Evolutionary conservation across 2,797 vertebrate genomes (phyloP).

Genomic region (Myotis pilosus): DNA sequence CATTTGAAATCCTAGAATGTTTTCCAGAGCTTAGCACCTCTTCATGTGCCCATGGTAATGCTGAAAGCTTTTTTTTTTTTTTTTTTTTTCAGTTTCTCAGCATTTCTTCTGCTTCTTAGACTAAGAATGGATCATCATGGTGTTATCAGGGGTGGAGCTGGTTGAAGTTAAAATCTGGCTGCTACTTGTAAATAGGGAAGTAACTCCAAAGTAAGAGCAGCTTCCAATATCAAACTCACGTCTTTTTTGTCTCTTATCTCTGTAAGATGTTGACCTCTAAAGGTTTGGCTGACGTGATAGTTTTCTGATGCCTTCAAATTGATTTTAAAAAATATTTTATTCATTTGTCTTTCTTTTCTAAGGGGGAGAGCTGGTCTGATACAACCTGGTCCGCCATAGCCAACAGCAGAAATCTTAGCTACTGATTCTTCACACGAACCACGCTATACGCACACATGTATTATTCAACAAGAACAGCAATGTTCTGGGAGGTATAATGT

Average conservation of each 20-base stretch:
- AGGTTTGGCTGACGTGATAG: neutral
- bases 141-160: neutral
- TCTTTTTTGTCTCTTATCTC: neutral
- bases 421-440: neutral
- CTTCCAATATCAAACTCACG: neutral
- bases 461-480: neutral
- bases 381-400: neutral
- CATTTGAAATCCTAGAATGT: neutral
- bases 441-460: neutral
- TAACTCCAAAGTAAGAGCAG: neutral
- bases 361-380: neutral
- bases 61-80: neutral
- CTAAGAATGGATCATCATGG: neutral
- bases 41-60: neutral
- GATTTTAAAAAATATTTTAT: neutral
- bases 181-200: neutral
- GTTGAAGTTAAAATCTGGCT: neutral
- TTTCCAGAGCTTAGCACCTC: neutral
- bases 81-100: neutral
- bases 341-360: neutral
- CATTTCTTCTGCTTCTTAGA: neutral
- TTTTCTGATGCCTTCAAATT: neutral
- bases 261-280: neutral
- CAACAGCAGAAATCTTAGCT: neutral
- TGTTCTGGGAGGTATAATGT: neutral